Conservation (phyloP, 1,140 invertebrate species). For the Leptonema lineaticorne region DNA sequence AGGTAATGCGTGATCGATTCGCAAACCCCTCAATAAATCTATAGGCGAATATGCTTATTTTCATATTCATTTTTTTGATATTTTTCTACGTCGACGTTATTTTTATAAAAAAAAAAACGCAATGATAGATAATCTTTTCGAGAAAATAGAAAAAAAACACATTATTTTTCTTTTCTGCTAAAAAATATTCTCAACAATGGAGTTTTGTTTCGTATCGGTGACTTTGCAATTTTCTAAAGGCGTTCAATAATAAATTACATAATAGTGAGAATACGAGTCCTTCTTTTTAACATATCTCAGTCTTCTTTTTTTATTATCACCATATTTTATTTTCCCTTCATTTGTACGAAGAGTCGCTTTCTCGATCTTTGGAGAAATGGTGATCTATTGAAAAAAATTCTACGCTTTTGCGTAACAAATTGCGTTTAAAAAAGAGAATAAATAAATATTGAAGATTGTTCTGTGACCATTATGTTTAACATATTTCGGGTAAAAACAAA, state of each 20-base stretch:
- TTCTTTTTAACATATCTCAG: constrained; percentile 11
- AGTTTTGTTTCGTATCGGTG: background rate
- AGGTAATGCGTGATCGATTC: background rate
- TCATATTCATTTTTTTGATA: background rate
- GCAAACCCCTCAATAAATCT: background rate
- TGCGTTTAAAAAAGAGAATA: too few relatives aligned
- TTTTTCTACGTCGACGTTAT: too few relatives aligned
- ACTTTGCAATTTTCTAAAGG: constrained; percentile 5
- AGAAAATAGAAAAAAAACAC: too few relatives aligned
- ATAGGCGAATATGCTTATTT: background rate
- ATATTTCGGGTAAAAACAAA: too few relatives aligned
- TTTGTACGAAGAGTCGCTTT: constrained; percentile 9
- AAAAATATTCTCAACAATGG: background rate
- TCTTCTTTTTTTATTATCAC: background rate
- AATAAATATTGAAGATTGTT: too few relatives aligned
- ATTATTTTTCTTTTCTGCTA: constrained; percentile 2
- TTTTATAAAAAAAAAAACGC: background rate
- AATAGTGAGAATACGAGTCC: too few relatives aligned
- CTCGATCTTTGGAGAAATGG: too few relatives aligned
- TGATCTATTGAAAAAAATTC: too few relatives aligned
- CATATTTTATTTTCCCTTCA: too few relatives aligned
- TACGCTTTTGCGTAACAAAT: background rate
- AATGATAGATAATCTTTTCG: background rate
- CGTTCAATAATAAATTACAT: background rate
- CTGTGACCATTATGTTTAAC: too few relatives aligned